Evolutionary conservation across 2,113 vertebrate species (phyloP).

Genomic region (Panurus biarmicus): DNA sequence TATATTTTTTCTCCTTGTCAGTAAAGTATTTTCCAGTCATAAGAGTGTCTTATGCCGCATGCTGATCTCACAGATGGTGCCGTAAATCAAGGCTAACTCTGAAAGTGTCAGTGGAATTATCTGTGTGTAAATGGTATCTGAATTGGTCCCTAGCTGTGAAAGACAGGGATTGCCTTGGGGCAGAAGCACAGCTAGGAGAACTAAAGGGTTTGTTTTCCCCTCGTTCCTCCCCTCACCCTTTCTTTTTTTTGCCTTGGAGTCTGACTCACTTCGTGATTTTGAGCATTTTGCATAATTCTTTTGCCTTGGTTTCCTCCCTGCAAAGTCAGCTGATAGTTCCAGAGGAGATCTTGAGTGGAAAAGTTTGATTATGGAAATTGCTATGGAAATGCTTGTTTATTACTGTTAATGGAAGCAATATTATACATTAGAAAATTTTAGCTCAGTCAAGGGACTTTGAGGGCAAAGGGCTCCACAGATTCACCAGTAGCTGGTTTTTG

Average conservation of each 20-base stretch:
- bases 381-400: constrained; percentile 7
- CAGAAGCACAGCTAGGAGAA: background rate
- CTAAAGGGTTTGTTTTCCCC: background rate
- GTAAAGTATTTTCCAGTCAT: constrained; percentile 41
- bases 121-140: background rate
- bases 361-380: constrained; percentile 40
- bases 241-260: background rate
- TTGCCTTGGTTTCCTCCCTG: constrained; percentile 19
- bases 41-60: background rate
- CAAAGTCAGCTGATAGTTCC: constrained; percentile 3
- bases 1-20: constrained; percentile 11
- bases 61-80: constrained; percentile 42
- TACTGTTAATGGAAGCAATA: background rate
- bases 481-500: background rate
- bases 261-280: background rate
- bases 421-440: background rate
- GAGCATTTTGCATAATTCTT: constrained; percentile 38
- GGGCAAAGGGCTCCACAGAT: background rate
- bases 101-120: constrained; percentile 21
- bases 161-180: background rate
- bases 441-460: background rate
- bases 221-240: fast-evolving
- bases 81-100: constrained; percentile 48
- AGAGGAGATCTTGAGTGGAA: background rate
- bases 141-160: constrained; percentile 16